Conservation (phyloP, 2,113 vertebrate genomes). For the Arizona elegans region DNA sequence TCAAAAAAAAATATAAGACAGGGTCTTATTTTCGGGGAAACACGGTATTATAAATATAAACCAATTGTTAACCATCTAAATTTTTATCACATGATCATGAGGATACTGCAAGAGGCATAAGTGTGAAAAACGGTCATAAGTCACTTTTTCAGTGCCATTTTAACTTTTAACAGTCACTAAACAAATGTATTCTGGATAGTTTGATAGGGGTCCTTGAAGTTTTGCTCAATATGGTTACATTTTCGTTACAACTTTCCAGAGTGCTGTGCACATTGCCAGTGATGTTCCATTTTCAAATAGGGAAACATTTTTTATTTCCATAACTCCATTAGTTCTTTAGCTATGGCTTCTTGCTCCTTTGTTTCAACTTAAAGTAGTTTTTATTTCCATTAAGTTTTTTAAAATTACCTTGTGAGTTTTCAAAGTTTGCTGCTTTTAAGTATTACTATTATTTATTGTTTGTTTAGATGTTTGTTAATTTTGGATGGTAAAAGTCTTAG, state of each 20-base stretch:
- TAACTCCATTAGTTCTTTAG: not conserved
- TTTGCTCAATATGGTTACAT: not conserved
- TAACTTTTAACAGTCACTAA: not conserved
- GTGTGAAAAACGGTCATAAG: not conserved
- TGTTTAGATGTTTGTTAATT: not conserved
- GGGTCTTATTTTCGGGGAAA: no score
- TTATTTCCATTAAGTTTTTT: not conserved
- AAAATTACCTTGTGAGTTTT: not conserved
- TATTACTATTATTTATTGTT: not conserved
- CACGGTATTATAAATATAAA: not conserved
- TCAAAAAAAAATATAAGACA: no score
- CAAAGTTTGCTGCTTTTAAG: not conserved
- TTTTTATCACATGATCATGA: not conserved
- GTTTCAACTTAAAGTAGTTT: not conserved
- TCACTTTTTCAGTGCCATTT: not conserved
- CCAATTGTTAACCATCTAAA: not conserved
- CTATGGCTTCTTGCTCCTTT: not conserved
- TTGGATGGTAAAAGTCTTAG: not conserved
- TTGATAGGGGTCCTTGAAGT: not conserved
- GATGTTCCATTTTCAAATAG: not conserved
- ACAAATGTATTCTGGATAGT: not conserved
- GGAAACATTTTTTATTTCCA: not conserved
- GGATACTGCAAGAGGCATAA: not conserved
- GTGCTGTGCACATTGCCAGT: not conserved
- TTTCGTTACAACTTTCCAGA: not conserved